A percentile compares a stretch with the other conserved stretches of the same genome.
These are phyloP conservation scores for Chaetogeoica ovagalla DNA, from an alignment of 2,888 invertebrate genomes.

Conservation along the genomic window DNA sequence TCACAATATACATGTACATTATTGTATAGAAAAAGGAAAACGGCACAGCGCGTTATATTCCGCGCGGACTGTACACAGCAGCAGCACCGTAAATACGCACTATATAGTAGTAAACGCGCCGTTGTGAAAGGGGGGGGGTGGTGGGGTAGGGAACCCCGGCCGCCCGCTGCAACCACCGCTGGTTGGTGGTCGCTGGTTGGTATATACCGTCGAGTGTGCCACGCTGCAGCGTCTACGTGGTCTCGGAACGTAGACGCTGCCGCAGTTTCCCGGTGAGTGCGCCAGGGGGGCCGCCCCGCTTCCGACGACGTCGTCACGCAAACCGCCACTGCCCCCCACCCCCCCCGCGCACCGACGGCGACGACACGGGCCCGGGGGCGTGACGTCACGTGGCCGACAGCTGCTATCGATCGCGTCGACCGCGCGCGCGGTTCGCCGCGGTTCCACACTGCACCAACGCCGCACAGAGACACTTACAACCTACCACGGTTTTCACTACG, in stretches of 20 bases:
- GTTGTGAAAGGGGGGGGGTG: too few relatives aligned
- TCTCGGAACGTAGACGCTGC: constrained; percentile 1
- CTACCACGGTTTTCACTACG: constrained; percentile 3
- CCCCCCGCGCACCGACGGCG: background rate
- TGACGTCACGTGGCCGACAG: constrained; percentile 31
- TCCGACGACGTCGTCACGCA: too few relatives aligned
- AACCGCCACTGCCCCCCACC: background rate
- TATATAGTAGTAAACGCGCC: too few relatives aligned
- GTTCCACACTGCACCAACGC: too few relatives aligned
- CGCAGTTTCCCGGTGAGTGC: constrained; percentile 20
- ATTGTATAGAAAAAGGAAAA: too few relatives aligned
- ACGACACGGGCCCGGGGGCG: background rate
- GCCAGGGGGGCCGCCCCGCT: too few relatives aligned
- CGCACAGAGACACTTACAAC: background rate
- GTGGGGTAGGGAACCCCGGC: background rate
- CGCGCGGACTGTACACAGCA: too few relatives aligned
- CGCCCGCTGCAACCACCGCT: background rate
- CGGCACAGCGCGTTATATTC: too few relatives aligned
- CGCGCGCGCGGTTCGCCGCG: background rate
- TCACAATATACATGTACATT: too few relatives aligned
- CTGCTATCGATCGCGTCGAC: constrained; percentile 6
- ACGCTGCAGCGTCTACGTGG: constrained; percentile 46
- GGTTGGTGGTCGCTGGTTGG: background rate
- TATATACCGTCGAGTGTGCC: background rate
- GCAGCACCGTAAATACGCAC: too few relatives aligned